These are phyloP conservation scores for Neostethus bicornis DNA, from an alignment of 2,797 vertebrate genomes.

Conservation along the genomic window DNA sequence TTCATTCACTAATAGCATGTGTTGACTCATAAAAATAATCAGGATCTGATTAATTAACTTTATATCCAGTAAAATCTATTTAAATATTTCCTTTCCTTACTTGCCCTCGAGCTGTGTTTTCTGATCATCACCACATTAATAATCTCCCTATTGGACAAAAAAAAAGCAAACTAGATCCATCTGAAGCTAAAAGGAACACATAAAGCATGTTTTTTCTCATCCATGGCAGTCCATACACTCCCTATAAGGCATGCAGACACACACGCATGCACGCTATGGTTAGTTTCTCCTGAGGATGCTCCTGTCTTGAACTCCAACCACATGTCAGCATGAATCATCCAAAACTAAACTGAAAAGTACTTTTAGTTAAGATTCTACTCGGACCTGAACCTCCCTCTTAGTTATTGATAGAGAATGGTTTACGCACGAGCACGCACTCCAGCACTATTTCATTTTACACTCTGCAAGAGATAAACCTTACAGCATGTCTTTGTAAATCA, in stretches of 20 bases:
- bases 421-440: background rate
- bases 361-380: background rate
- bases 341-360: background rate
- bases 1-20: background rate
- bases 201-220: background rate
- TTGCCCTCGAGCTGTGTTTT: background rate
- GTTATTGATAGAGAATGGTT: background rate
- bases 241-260: background rate
- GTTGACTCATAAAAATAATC: too few species aligned
- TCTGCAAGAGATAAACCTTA: background rate
- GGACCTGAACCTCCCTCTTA: background rate
- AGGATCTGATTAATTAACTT: too few species aligned
- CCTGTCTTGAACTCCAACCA: background rate
- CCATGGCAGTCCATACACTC: background rate
- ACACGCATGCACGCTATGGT: background rate
- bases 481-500: background rate
- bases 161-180: background rate
- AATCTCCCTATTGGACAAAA: background rate
- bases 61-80: too few species aligned
- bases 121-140: background rate
- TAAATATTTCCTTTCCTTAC: too few species aligned
- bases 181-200: background rate
- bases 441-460: background rate
- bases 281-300: background rate
- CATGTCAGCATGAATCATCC: background rate